phyloP scores from a whole-genome alignment of 1,140 invertebrate species.

The Ostrea denselamellosa region DNA sequence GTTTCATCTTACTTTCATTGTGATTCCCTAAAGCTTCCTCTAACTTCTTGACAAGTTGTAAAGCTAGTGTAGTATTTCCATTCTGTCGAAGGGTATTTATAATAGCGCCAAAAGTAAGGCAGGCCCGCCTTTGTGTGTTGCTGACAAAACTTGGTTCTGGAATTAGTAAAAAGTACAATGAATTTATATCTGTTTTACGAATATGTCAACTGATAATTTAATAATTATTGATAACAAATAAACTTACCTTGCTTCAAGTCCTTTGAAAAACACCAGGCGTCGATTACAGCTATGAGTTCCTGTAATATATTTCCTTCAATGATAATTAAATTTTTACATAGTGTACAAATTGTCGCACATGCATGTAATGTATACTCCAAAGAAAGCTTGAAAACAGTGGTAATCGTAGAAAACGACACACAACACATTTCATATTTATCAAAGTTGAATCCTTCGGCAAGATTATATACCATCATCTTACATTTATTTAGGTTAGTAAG shows the following conservation, averaged over 20 bases:
- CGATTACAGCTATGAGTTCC: neutral
- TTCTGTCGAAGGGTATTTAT: conserved; percentile 43
- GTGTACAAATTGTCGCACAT: too few relatives aligned
- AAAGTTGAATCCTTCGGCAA: too few relatives aligned
- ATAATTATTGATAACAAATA: neutral
- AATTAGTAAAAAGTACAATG: neutral
- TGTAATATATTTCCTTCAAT: neutral
- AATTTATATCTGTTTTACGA: neutral
- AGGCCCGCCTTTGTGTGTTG: conserved; percentile 53
- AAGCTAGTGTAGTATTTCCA: conserved; percentile 21
- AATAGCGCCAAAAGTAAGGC: conserved; percentile 56
- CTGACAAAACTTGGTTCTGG: conserved; percentile 34
- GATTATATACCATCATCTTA: too few relatives aligned
- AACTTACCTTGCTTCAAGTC: neutral
- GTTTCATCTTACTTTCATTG: conserved; percentile 46
- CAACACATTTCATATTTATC: too few relatives aligned
- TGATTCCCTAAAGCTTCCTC: conserved; percentile 49
- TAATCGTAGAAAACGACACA: too few relatives aligned
- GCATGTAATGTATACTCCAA: too few relatives aligned
- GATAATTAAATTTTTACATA: too few relatives aligned
- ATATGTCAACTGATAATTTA: neutral
- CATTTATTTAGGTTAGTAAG: too few relatives aligned
- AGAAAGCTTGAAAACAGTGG: too few relatives aligned
- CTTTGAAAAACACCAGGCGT: neutral
- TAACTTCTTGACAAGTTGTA: conserved; percentile 48